A percentile compares a stretch with the other conserved stretches of the same genome.
These are phyloP conservation scores for Oncopodura yosiiana DNA, from an alignment of 1,140 invertebrate species.

Conservation along the genomic window DNA sequence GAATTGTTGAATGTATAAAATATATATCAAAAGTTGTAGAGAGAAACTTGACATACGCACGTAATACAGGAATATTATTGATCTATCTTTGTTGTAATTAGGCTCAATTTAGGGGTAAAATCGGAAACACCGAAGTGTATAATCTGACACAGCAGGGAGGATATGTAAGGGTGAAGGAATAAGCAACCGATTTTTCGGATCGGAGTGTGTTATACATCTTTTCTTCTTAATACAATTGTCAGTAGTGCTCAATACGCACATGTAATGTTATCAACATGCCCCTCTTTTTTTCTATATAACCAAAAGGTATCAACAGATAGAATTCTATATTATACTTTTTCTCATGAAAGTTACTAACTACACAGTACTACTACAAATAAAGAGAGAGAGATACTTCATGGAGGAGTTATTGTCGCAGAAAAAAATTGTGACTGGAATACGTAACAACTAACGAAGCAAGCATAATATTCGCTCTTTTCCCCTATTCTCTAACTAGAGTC, in stretches of 20 bases:
- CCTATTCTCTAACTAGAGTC: too few species aligned
- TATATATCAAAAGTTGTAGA: too few species aligned
- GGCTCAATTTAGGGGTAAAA: constrained; percentile 31
- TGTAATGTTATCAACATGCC: not conserved
- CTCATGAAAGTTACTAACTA: not conserved
- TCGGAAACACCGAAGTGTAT: constrained; percentile 32
- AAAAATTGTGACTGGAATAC: constrained; percentile 5
- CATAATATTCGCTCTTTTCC: not conserved
- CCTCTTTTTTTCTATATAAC: not conserved
- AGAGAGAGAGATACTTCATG: not conserved
- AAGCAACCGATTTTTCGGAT: not conserved
- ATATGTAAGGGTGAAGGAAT: not conserved
- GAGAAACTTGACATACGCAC: too few species aligned
- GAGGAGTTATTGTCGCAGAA: too few species aligned
- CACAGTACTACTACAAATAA: not conserved
- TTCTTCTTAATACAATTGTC: not conserved
- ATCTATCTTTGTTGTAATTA: constrained; percentile 23
- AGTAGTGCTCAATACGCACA: not conserved
- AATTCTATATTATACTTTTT: not conserved
- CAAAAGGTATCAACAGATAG: not conserved
- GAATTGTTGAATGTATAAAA: too few species aligned
- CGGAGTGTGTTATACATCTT: not conserved
- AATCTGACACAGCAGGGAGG: constrained; percentile 29
- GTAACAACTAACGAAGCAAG: too few species aligned
- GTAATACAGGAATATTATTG: not conserved